Base-by-base conservation (phyloP, 2,113 vertebrate species). In the Nibea albiflora region DNA sequence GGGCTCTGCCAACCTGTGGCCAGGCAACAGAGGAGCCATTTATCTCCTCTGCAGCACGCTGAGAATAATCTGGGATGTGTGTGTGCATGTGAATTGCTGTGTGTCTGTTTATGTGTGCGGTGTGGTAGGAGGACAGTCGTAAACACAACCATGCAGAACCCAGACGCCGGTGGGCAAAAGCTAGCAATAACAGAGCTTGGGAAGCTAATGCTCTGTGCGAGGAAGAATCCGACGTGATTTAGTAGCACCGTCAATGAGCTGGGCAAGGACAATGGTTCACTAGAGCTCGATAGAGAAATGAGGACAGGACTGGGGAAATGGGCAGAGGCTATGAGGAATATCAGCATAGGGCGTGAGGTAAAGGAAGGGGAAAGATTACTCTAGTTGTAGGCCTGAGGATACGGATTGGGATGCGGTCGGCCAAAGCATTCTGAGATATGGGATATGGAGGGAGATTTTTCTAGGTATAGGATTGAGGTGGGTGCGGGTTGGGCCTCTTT, bases 181-280 rank as follows among this genome's bases (percentile, higher is more conserved):
- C 68, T 80, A 80, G 78, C 82, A 85, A 88, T 78, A 93, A 85
- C 83, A 62, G 86, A 68, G 76, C 73, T 35, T 66, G 81, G 74
- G 70, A 88, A 85, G 88, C 85, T 87, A 89, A 89, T 93, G 85
- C 86, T 83, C 69, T 71, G 69, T 81, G 76, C 56, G 62, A 82
- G 76, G 76, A 78, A 64, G 83, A 84, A 88, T 87, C 87, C 49
- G 42, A 65, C 39, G 75, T 92, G 93, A 93, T 93, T 91, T 92
- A 93, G 88, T 84, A 35, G 85, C 70, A 74, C 39, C 73, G 82
- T 84, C 83, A 92, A 87, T 82, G 81, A 91, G 85, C 83, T 71
- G 78, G 81, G 90, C 81, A 76, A 85, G 87, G 82, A 93, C 90
- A 89, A 89, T 92, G 91, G 91, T 91, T 93, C 88, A 92, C 88